Evolutionary conservation across 2,797 vertebrate species (phyloP).

Genomic region (Phrynocephalus guinanensis): DNA sequence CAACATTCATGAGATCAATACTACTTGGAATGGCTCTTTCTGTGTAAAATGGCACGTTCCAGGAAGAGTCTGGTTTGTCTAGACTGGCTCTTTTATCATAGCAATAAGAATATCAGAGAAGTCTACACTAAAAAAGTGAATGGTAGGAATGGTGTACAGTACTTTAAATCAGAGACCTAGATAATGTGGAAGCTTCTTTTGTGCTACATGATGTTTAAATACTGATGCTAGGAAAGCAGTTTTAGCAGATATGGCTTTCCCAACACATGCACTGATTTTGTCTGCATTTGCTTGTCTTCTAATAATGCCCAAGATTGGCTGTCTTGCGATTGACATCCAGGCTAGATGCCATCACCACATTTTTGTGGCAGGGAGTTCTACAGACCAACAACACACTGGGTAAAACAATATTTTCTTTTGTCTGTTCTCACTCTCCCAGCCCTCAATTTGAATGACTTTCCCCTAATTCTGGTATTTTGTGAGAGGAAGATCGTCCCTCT

Average conservation of each 20-base stretch:
- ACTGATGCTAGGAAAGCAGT: background rate
- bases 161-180: background rate
- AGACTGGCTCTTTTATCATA: background rate
- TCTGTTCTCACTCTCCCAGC: too few species aligned
- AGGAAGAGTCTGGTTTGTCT: background rate
- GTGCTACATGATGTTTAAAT: background rate
- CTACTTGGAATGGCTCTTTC: constrained; percentile 89
- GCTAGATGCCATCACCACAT: too few species aligned
- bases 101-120: background rate
- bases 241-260: background rate
- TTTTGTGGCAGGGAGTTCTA: too few species aligned
- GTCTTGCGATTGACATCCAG: background rate
- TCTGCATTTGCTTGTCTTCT: background rate
- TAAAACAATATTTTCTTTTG: too few species aligned
- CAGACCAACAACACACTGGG: too few species aligned
- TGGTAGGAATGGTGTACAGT: too few species aligned
- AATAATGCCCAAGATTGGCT: background rate
- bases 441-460: too few species aligned
- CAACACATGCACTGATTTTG: background rate
- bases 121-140: background rate
- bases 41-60: background rate
- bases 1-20: constrained; percentile 84
- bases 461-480: too few species aligned
- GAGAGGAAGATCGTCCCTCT: too few species aligned
- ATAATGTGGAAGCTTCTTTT: background rate